Evolutionary conservation across 1,140 invertebrate species (phyloP), one percentile per base, ranked within the genome.

Genomic region (Aphelenchoides besseyi): DNA sequence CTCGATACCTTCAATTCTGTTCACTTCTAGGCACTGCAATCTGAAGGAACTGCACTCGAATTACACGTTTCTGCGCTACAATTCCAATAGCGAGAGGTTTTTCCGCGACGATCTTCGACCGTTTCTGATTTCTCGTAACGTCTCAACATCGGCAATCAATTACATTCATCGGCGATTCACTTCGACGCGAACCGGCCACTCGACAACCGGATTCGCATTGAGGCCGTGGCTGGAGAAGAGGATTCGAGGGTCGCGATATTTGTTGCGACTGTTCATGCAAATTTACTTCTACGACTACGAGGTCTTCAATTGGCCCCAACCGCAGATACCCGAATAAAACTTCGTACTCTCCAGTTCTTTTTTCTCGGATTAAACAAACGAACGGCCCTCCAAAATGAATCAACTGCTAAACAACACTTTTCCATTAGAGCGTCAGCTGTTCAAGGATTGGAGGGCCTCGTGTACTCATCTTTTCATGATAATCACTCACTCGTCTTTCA

Each of bases 61-160:
- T 23, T 59, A 59, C 55, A 59, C 55, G 5, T 29, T 59, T 23
- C 18, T 59, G 26, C 55, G 55, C 55, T 59, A 59, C 55, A 29
- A 28, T 12, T 59, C 55, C 12, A 18, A 59, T 23, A 59, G 55
- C 18, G 5, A 59, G 12, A 23, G 5, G 55, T 59, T 59, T 23
- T 59, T 59, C 55, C 5, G 18, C 18, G 5, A 33, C 5, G 55
- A 59, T 8, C 5, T 59, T 23, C 5, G 55, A 28, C 55, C 55
- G 5, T 59, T 8, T 33, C 55, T 59, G 5, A 28, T 8, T 5
- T 59, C 55, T 8, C 5, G 55, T 8, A 59, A 59, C 55, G 18
- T 59, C 5, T 8, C 5, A 5, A 18, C 5, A 59, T 12, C 16
- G 12, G 55, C 55, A 8, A 8, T 18, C 5, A 33, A 59, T 18